Percentiles rank a stretch among this genome's conserved stretches.
phyloP scores from a whole-genome alignment of 2,888 invertebrate genomes.

The Drosophila tanythrix region DNA sequence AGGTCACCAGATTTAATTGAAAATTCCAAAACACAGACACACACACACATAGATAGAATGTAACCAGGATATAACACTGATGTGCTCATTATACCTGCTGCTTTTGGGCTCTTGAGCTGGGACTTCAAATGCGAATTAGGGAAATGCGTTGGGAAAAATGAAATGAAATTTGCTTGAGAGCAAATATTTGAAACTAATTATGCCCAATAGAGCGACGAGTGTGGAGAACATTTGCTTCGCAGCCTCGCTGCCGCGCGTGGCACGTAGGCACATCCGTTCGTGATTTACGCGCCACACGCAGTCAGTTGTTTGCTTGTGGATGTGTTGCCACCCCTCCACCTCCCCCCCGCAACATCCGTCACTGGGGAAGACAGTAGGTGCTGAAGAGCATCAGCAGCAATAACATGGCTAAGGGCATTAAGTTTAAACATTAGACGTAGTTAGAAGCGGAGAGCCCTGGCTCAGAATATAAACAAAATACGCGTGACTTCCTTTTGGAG shows the following conservation, averaged over 20 bases:
- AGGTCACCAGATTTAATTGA: conserved; percentile 61
- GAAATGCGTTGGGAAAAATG: conserved; percentile 55
- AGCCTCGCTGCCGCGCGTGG: conserved; percentile 18
- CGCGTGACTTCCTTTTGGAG: conserved; percentile 80
- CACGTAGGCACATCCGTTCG: conserved; percentile 70
- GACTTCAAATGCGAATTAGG: conserved; percentile 57
- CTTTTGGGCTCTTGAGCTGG: conserved; percentile 7
- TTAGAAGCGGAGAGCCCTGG: conserved; percentile 29
- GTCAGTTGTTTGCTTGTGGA: conserved; percentile 19
- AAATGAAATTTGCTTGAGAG: conserved; percentile 68
- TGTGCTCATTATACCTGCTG: conserved; percentile 41
- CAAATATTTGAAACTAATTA: conserved; percentile 80
- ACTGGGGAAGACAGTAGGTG: conserved; percentile 18
- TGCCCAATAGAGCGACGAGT: conserved; percentile 74
- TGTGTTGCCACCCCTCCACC: not conserved
- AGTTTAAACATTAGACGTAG: conserved; percentile 66
- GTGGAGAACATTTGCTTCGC: conserved; percentile 36
- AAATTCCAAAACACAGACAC: conserved; percentile 41
- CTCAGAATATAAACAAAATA: conserved; percentile 77
- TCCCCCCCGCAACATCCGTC: conserved; percentile 34
- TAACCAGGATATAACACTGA: conserved; percentile 34
- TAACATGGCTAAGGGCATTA: conserved; percentile 53
- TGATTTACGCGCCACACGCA: conserved; percentile 57
- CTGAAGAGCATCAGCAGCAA: conserved; percentile 13
- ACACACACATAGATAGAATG: not conserved